These are phyloP conservation scores for Brachionus calyciflorus DNA, from an alignment of 1,140 invertebrate genomes.

Conservation along the genomic window DNA sequence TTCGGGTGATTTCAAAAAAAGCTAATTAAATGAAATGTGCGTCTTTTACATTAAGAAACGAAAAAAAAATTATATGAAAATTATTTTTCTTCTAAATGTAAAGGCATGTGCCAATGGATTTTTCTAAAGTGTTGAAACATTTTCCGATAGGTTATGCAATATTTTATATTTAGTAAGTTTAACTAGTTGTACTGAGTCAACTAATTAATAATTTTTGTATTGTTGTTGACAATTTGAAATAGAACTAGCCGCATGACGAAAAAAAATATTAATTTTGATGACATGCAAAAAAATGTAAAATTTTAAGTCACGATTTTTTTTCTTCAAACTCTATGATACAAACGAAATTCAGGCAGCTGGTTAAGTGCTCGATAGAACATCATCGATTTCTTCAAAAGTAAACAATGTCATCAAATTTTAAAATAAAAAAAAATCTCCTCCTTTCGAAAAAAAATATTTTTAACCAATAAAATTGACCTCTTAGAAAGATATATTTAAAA, in stretches of 20 bases:
- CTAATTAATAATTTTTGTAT: not conserved
- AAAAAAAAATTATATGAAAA: no score
- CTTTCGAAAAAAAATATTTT: not conserved
- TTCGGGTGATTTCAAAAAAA: not conserved
- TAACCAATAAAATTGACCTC: slow-evolving; percentile 12
- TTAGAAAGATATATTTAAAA: slow-evolving; percentile 8
- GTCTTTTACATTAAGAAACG: no score
- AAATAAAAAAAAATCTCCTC: not conserved
- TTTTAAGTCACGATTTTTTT: slow-evolving; percentile 13
- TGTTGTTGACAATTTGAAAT: not conserved
- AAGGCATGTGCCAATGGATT: not conserved
- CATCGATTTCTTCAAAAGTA: not conserved
- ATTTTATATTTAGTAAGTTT: not conserved
- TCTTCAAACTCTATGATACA: slow-evolving; percentile 14
- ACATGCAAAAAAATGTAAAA: slow-evolving; percentile 15
- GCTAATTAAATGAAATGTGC: slow-evolving; percentile 38
- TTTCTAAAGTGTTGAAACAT: not conserved
- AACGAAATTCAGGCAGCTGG: slow-evolving; percentile 27
- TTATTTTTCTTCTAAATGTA: not conserved
- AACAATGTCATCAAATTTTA: slow-evolving; percentile 40
- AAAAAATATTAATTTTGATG: slow-evolving; percentile 21
- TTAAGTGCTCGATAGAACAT: not conserved
- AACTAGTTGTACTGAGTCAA: not conserved
- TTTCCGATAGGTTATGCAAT: no score
- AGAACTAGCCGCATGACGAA: slow-evolving; percentile 3